Evolutionary conservation across 2,113 vertebrate genomes (phyloP).

Genomic region (Cebidichthys violaceus): DNA sequence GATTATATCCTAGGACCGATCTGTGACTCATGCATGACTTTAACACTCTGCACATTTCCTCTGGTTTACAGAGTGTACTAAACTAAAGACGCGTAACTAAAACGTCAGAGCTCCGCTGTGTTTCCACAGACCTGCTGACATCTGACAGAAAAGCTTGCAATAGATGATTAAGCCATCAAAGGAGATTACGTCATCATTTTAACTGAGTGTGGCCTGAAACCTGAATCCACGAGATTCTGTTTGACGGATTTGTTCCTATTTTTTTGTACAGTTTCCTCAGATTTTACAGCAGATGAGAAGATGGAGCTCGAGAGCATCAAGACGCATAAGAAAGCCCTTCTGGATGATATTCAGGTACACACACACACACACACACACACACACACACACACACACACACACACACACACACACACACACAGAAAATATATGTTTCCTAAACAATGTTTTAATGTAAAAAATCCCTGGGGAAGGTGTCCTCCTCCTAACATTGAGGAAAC

Average conservation of each 20-base stretch:
- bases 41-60: no score
- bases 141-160: neutral
- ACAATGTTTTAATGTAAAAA: neutral
- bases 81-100: no score
- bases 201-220: neutral
- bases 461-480: neutral
- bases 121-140: neutral
- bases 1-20: no score
- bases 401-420: no score
- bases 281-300: conserved; percentile 85
- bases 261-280: conserved; percentile 78
- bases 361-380: neutral
- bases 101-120: no score
- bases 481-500: neutral
- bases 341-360: conserved; percentile 93
- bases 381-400: neutral
- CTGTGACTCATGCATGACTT: no score
- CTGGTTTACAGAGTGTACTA: no score
- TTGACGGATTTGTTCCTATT: neutral
- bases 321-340: conserved; percentile 86
- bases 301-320: conserved; percentile 89
- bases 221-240: neutral
- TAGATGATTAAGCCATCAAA: neutral
- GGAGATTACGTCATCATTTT: neutral
- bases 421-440: no score